These are phyloP conservation scores for Temnothorax ravouxi DNA, from an alignment of 2,888 invertebrate genomes.

Conservation along the genomic window DNA sequence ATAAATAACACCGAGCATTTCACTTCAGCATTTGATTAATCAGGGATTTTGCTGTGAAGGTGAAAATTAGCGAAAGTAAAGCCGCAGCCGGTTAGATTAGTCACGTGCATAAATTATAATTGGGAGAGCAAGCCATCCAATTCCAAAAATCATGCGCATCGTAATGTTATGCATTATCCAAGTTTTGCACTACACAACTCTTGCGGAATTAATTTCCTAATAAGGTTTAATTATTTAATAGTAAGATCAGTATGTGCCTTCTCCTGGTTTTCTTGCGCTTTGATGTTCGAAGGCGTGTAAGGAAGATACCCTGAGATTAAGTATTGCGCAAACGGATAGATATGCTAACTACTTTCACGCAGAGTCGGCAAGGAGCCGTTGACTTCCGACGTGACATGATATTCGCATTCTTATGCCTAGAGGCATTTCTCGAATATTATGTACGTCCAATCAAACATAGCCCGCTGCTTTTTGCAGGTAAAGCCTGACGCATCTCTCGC, in stretches of 20 bases:
- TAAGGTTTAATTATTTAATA: neutral
- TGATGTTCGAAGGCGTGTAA: slow-evolving; percentile 4
- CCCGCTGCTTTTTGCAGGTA: no score
- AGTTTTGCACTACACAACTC: neutral
- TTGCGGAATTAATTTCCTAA: slow-evolving; percentile 5
- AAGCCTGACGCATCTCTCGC: slow-evolving; percentile 5
- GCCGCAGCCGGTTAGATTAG: neutral
- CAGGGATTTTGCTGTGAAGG: neutral
- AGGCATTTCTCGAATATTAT: neutral
- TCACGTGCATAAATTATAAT: slow-evolving; percentile 26
- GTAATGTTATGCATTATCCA: neutral
- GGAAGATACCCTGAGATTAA: slow-evolving; percentile 40
- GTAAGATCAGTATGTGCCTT: neutral
- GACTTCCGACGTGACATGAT: slow-evolving; percentile 46
- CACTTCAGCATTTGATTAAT: neutral
- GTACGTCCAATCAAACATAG: neutral
- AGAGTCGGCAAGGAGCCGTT: slow-evolving; percentile 6
- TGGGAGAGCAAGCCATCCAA: neutral
- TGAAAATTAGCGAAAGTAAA: slow-evolving; percentile 31
- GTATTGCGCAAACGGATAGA: slow-evolving; percentile 62
- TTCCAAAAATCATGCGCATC: neutral
- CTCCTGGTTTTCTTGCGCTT: neutral
- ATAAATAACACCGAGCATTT: neutral
- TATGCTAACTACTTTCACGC: slow-evolving; percentile 60
- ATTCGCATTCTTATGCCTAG: slow-evolving; percentile 30